Percentiles rank a stretch among this genome's conserved stretches.
Conservation (phyloP, 2,113 vertebrate genomes). For the Halichoeres trimaculatus region DNA sequence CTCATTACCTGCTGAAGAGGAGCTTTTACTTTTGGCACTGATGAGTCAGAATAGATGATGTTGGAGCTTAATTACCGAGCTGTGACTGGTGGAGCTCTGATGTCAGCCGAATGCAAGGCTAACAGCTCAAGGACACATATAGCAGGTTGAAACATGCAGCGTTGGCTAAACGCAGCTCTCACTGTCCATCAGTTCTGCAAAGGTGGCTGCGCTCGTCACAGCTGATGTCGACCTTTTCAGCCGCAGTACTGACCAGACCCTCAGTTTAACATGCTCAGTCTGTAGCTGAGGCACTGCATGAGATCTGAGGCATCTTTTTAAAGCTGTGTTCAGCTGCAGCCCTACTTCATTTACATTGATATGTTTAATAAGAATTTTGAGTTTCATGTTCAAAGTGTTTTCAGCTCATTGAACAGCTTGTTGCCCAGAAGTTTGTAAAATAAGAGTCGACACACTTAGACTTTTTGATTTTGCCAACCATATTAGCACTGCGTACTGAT, state of each 20-base stretch:
- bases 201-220: conserved; percentile 42
- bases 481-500: too few relatives aligned
- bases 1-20: conserved; percentile 64
- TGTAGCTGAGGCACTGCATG: too few relatives aligned
- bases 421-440: too few relatives aligned
- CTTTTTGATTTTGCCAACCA: too few relatives aligned
- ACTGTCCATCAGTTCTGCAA: conserved; percentile 43
- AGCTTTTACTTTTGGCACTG: conserved; percentile 50
- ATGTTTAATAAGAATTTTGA: too few relatives aligned
- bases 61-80: conserved; percentile 63
- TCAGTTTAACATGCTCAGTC: background rate
- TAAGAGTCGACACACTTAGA: too few relatives aligned
- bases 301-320: too few relatives aligned
- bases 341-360: too few relatives aligned
- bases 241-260: background rate
- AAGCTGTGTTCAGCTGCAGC: too few relatives aligned
- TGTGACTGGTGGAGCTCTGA: conserved; percentile 23
- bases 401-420: too few relatives aligned
- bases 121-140: conserved; percentile 63
- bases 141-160: conserved; percentile 46
- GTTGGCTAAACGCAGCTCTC: conserved; percentile 22
- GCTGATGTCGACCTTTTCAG: conserved; percentile 47
- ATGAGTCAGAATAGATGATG: conserved; percentile 59
- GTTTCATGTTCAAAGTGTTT: too few relatives aligned
- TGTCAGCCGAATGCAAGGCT: conserved; percentile 57